Evolutionary conservation across 2,888 invertebrate genomes (phyloP).

Genomic region (Synergus laeviventris): DNA sequence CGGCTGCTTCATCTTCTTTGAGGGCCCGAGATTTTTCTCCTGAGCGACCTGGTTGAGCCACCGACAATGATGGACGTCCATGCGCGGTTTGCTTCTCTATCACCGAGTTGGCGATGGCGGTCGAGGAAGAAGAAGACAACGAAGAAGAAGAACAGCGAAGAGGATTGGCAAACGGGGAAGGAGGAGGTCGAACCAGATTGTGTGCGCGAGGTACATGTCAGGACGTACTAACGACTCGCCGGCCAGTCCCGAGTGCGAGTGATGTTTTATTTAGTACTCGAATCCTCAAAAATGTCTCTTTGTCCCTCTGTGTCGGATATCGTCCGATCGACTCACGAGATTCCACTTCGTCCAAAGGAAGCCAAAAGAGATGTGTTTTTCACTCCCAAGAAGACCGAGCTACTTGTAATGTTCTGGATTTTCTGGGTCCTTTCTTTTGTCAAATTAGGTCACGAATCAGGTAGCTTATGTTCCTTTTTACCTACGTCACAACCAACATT

Average conservation of each 20-base stretch:
- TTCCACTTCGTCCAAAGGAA: conserved; percentile 45
- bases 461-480: no score
- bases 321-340: conserved; percentile 44
- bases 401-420: background rate
- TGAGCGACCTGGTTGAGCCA: conserved; percentile 47
- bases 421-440: background rate
- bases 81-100: conserved; percentile 71
- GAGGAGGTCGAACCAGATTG: conserved; percentile 65
- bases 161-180: conserved; percentile 40
- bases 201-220: conserved; percentile 70
- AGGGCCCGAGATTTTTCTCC: conserved; percentile 59
- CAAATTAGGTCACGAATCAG: background rate
- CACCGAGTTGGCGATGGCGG: conserved; percentile 59
- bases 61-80: conserved; percentile 72
- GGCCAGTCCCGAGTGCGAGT: conserved; percentile 60
- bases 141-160: conserved; percentile 44
- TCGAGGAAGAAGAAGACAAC: conserved; percentile 51
- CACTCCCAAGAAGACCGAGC: background rate
- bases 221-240: conserved; percentile 71
- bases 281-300: conserved; percentile 65
- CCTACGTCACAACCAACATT: background rate
- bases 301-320: conserved; percentile 47
- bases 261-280: conserved; percentile 73
- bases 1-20: conserved; percentile 41
- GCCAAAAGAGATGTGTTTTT: conserved; percentile 7